Conservation (phyloP, 2,888 invertebrate species). For the Agonopterix arenella region DNA sequence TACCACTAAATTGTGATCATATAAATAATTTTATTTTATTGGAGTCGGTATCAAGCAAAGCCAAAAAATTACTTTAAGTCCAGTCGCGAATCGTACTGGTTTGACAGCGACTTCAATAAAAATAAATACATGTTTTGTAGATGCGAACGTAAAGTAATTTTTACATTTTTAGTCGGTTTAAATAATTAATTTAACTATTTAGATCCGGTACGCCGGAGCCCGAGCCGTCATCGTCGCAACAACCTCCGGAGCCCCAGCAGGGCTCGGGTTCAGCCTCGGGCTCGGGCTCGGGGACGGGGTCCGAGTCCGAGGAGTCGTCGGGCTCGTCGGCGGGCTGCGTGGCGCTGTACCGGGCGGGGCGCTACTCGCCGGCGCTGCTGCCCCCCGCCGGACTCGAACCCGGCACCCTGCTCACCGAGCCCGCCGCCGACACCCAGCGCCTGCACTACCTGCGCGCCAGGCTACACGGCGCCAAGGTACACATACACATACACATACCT, state of each 20-base stretch:
- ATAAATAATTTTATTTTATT: no score
- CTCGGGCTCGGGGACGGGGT: slow-evolving; percentile 10
- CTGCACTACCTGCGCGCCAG: slow-evolving; percentile 84
- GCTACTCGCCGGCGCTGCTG: slow-evolving; percentile 89
- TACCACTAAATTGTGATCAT: no score
- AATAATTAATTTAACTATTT: no score
- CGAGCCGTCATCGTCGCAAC: slow-evolving; percentile 12
- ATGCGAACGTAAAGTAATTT: no score
- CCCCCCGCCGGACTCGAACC: slow-evolving; percentile 78
- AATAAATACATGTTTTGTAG: no score
- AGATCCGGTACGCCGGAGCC: background rate
- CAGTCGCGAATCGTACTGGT: no score
- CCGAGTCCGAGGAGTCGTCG: slow-evolving; percentile 23
- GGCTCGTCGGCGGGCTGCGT: slow-evolving; percentile 32
- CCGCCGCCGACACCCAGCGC: slow-evolving; percentile 85
- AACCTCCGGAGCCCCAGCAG: slow-evolving; percentile 11
- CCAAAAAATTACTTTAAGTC: no score
- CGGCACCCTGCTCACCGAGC: slow-evolving; percentile 85
- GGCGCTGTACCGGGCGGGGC: slow-evolving; percentile 82
- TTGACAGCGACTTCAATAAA: no score
- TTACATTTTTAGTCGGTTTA: no score
- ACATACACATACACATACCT: background rate
- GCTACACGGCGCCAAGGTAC: slow-evolving; percentile 44
- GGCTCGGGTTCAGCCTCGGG: slow-evolving; percentile 12
- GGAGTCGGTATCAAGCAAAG: no score